These are phyloP conservation scores for Procavia capensis DNA, from an alignment of 2,113 vertebrate species.

Conservation along the genomic window DNA sequence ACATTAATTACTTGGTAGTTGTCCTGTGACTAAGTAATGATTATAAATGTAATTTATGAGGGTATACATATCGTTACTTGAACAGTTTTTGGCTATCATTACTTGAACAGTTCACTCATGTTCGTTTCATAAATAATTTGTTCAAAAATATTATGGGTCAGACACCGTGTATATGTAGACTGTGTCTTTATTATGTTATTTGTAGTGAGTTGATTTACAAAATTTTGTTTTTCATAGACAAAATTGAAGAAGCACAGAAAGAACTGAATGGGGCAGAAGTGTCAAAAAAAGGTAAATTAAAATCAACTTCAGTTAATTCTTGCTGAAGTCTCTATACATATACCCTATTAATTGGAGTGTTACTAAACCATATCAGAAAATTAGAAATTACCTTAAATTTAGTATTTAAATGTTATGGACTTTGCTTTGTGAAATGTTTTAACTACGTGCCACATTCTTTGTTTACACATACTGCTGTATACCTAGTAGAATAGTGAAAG, in stretches of 20 bases:
- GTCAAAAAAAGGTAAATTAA: conserved; percentile 93
- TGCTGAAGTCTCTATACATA: background rate
- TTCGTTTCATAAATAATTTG: conserved; percentile 50
- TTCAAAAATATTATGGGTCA: background rate
- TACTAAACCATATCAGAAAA: background rate
- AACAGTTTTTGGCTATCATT: background rate
- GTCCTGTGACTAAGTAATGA: background rate
- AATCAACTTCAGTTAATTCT: background rate
- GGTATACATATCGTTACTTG: background rate
- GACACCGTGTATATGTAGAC: background rate
- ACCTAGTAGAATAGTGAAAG: background rate
- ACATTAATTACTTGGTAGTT: background rate
- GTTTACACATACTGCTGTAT: background rate
- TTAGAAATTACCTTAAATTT: background rate
- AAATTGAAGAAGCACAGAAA: conserved; percentile 99
- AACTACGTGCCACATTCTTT: background rate
- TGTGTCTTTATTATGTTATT: conserved; percentile 24
- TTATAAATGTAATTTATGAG: conserved; percentile 32
- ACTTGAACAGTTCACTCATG: background rate
- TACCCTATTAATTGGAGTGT: background rate
- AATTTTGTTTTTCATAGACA: conserved; percentile 89
- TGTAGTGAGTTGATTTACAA: background rate
- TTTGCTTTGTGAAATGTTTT: background rate
- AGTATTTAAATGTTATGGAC: background rate
- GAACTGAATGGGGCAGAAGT: conserved; percentile 95